These are phyloP conservation scores for Lasiurus cinereus DNA, from an alignment of 2,113 vertebrate genomes.

Conservation along the genomic window DNA sequence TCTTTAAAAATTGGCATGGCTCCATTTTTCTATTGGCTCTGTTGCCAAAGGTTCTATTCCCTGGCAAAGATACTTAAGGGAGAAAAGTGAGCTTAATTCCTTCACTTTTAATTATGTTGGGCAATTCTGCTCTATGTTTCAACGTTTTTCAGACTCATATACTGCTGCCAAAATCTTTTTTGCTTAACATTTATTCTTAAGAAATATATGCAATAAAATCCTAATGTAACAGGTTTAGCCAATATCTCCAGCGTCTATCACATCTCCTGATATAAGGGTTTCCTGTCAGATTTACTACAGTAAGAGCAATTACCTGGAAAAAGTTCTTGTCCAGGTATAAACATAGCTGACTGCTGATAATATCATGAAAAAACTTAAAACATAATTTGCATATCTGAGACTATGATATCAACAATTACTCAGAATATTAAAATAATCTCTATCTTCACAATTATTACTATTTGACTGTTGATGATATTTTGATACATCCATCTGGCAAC, in stretches of 20 bases:
- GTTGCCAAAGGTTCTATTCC: neutral
- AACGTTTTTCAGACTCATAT: neutral
- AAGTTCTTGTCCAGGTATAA: neutral
- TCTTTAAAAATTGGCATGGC: neutral
- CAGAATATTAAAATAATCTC: neutral
- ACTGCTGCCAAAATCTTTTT: neutral
- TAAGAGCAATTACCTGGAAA: neutral
- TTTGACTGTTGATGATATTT: neutral
- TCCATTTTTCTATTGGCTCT: neutral
- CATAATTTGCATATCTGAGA: neutral
- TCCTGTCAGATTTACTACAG: neutral
- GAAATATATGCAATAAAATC: neutral
- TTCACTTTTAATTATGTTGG: neutral
- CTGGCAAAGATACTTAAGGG: neutral
- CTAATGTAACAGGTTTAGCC: neutral
- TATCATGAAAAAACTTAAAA: neutral
- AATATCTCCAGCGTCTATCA: neutral
- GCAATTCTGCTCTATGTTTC: neutral
- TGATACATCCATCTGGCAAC: neutral
- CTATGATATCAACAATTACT: neutral
- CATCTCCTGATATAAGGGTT: neutral
- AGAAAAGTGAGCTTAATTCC: constrained; percentile 32
- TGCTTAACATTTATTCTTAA: neutral
- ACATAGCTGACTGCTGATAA: neutral
- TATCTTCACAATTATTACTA: neutral